phyloP scores from a whole-genome alignment of 2,113 vertebrate genomes.

The Reinhardtius hippoglossoides region DNA sequence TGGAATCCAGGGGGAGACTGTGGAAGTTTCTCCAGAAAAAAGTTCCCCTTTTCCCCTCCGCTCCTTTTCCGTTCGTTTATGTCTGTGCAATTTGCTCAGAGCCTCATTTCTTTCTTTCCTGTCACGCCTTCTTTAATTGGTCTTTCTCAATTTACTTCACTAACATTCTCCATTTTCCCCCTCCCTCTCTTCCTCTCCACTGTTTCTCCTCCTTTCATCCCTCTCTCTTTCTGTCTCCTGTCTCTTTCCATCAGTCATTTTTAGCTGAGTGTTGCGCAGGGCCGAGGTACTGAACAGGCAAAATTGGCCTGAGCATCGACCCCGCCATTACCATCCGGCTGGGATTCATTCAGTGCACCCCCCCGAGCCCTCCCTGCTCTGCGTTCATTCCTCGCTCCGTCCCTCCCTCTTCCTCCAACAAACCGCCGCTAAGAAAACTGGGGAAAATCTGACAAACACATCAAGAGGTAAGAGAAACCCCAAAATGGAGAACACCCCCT shows the following conservation, averaged over 20 bases:
- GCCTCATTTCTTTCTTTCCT: slow-evolving; percentile 33
- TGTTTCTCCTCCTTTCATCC: slow-evolving; percentile 2
- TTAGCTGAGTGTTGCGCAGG: slow-evolving; percentile 37
- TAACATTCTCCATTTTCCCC: slow-evolving; percentile 6
- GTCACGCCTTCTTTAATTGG: slow-evolving; percentile 38
- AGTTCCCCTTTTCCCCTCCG: slow-evolving; percentile 7
- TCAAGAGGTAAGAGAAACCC: slow-evolving; percentile 65
- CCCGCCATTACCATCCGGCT: slow-evolving; percentile 70
- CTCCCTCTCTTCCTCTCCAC: background rate
- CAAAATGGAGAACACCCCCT: slow-evolving; percentile 57
- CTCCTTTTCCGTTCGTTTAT: slow-evolving; percentile 27
- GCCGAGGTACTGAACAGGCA: slow-evolving; percentile 36
- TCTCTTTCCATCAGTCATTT: slow-evolving; percentile 37
- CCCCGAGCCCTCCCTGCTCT: slow-evolving; percentile 31
- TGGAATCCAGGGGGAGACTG: slow-evolving; percentile 29
- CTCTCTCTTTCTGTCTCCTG: slow-evolving; percentile 39
- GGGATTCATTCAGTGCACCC: slow-evolving; percentile 62
- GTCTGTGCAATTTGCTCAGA: slow-evolving; percentile 35
- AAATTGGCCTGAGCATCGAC: slow-evolving; percentile 74
- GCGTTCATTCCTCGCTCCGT: slow-evolving; percentile 29
- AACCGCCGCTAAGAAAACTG: slow-evolving; percentile 69
- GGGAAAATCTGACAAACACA: slow-evolving; percentile 74
- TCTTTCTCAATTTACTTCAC: slow-evolving; percentile 43
- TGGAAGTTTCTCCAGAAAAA: slow-evolving; percentile 37
- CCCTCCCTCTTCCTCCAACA: slow-evolving; percentile 71